These are phyloP conservation scores for Tyria jacobaeae DNA, from an alignment of 2,888 invertebrate species.

Conservation along the genomic window DNA sequence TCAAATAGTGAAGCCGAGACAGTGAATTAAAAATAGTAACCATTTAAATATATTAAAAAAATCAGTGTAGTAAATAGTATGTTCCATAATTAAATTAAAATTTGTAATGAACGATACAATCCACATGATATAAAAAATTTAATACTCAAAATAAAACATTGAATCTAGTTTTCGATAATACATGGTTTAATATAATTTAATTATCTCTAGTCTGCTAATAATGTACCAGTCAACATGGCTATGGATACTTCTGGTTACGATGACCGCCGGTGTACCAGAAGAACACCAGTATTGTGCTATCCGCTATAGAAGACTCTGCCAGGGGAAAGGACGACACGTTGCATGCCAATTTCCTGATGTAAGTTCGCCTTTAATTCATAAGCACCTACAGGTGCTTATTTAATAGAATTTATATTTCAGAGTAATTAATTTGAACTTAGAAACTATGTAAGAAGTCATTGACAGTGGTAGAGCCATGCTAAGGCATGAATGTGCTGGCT, in stretches of 20 bases:
- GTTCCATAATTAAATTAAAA: neutral
- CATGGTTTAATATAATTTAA: neutral
- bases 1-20: neutral
- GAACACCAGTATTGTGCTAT: conserved; percentile 72
- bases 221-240: conserved; percentile 40
- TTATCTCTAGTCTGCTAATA: conserved; percentile 15
- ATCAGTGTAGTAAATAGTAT: neutral
- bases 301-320: conserved; percentile 71
- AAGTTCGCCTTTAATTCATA: conserved; percentile 8
- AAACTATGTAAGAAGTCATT: too few relatives aligned
- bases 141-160: neutral
- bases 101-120: too few relatives aligned
- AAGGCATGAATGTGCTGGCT: too few relatives aligned
- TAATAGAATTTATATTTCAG: neutral
- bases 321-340: conserved; percentile 74
- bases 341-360: conserved; percentile 75
- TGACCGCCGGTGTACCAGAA: conserved; percentile 45
- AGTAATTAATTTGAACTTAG: neutral
- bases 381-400: too few relatives aligned
- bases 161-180: neutral
- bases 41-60: neutral
- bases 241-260: conserved; percentile 35
- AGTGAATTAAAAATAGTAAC: neutral
- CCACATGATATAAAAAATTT: neutral
- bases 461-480: too few relatives aligned